Percentiles rank a stretch among this genome's conserved stretches.
phyloP scores from a whole-genome alignment of 2,797 vertebrate genomes.

The Falco concolor region DNA sequence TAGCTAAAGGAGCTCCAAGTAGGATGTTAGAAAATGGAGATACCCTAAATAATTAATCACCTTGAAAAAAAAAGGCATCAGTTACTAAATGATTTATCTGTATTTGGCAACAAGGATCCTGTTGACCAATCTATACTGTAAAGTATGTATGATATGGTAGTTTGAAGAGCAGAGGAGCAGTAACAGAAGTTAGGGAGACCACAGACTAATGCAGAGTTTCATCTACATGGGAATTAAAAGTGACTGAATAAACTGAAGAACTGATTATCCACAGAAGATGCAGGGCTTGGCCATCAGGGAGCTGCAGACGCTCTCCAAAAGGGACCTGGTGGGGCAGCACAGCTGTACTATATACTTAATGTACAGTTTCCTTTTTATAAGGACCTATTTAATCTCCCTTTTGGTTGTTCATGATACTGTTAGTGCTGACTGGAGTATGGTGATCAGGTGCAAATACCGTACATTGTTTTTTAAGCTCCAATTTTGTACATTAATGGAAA shows the following conservation, averaged over 20 bases:
- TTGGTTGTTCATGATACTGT: background rate
- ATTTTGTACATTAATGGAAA: background rate
- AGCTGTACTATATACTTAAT: background rate
- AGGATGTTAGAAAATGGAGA: background rate
- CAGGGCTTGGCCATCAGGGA: background rate
- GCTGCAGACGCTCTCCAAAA: background rate
- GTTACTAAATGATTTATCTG: background rate
- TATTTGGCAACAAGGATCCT: background rate
- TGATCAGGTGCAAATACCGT: background rate
- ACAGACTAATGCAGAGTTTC: background rate
- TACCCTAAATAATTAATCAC: background rate
- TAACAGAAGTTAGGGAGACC: background rate
- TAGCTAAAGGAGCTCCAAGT: background rate
- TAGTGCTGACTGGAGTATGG: background rate
- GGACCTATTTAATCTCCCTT: background rate
- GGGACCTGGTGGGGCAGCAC: fast-evolving
- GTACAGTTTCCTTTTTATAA: background rate
- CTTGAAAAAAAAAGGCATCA: background rate
- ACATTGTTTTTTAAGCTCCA: background rate
- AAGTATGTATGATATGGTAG: background rate
- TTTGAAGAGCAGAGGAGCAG: background rate
- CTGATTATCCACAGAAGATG: background rate
- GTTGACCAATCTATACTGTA: background rate
- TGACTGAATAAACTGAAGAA: background rate
- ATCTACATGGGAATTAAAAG: background rate